phyloP scores from a whole-genome alignment of 2,113 vertebrate species.

The Puma concolor region DNA sequence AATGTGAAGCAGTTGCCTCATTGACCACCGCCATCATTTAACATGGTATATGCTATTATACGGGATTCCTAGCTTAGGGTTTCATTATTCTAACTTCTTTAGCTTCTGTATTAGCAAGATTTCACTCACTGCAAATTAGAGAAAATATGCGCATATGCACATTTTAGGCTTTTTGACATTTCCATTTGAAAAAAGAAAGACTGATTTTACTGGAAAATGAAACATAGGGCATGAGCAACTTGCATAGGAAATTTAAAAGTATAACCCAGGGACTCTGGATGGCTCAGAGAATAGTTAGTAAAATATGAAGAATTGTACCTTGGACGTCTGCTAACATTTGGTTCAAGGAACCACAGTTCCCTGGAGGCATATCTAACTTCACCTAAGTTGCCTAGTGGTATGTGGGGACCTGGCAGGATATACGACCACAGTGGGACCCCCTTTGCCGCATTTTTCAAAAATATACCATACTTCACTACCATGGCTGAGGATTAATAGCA shows the following conservation, averaged over 20 bases:
- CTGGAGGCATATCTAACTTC: background rate
- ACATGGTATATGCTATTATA: slow-evolving; percentile 14
- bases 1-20: slow-evolving; percentile 56
- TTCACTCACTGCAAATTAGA: slow-evolving; percentile 29
- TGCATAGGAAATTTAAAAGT: slow-evolving; percentile 52
- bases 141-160: background rate
- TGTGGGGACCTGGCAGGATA: background rate
- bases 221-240: background rate
- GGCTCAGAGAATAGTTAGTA: slow-evolving; percentile 15
- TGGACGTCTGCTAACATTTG: slow-evolving; percentile 2
- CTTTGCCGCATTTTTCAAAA: background rate
- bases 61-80: slow-evolving; percentile 34
- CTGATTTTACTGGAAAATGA: slow-evolving; percentile 64
- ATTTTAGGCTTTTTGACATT: slow-evolving; percentile 57
- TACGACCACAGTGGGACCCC: background rate
- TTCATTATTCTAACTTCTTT: slow-evolving; percentile 55
- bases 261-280: slow-evolving; percentile 16
- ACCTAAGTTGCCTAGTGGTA: background rate
- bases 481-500: background rate
- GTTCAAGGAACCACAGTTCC: slow-evolving; percentile 17
- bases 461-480: background rate
- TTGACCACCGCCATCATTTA: slow-evolving; percentile 69
- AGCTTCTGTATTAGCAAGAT: slow-evolving; percentile 63
- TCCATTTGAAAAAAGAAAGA: slow-evolving; percentile 51
- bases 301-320: background rate